These are phyloP conservation scores for Sarcophaga rosellei DNA, from an alignment of 2,888 invertebrate species.

Conservation along the genomic window DNA sequence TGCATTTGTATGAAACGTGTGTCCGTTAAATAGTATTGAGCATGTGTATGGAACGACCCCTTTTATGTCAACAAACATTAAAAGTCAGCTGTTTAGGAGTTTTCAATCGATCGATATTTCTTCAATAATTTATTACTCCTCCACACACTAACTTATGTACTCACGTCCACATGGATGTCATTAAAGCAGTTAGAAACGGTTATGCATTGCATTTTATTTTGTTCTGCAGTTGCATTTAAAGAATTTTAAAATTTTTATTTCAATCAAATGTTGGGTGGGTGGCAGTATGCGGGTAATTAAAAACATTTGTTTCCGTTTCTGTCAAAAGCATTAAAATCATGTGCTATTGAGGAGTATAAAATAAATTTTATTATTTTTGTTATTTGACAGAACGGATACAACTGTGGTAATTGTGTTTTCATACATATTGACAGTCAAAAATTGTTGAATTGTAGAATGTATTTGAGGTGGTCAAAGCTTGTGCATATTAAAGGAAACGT, in stretches of 20 bases:
- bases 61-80: constrained; percentile 44
- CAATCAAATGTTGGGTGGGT: not conserved
- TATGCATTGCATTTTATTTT: not conserved
- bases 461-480: too few species aligned
- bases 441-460: too few species aligned
- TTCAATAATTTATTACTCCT: not conserved
- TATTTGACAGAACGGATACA: not conserved
- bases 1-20: constrained; percentile 18
- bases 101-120: constrained; percentile 47
- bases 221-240: not conserved
- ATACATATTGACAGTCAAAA: too few species aligned
- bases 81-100: constrained; percentile 54
- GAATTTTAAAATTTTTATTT: not conserved
- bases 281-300: not conserved
- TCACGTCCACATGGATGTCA: not conserved
- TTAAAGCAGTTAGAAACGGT: not conserved
- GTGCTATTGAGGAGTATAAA: not conserved
- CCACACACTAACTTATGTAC: not conserved
- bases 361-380: not conserved
- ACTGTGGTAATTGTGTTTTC: too few species aligned
- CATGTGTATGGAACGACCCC: not conserved
- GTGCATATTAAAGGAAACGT: too few species aligned
- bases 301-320: not conserved
- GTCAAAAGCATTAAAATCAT: not conserved
- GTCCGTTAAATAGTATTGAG: not conserved